Evolutionary conservation across 2,797 vertebrate species (phyloP), one percentile per base, ranked within the genome.

Genomic region (Nothura maculosa): DNA sequence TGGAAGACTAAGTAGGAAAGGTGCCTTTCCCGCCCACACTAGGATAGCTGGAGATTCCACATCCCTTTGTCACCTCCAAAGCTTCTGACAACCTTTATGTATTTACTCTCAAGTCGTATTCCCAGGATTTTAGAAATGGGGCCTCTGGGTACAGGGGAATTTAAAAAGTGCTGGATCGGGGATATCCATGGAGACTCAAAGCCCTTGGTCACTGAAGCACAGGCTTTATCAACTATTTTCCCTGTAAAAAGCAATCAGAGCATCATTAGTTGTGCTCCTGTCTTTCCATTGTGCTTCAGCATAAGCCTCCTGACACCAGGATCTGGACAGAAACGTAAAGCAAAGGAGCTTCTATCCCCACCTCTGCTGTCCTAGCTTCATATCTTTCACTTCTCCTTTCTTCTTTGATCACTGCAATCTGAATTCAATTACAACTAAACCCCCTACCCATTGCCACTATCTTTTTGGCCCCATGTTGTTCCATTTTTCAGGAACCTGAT

Each of bases 401-500:
- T 66, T 61, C 76, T 78, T 42, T 83, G 58, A 83, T 75, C 5
- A 0, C 27, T 58, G 17, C 54, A 58, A 60, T 50, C 54, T 64
- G 64, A 92, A 92, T 83, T 93, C 76, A 81, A 30, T 89, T 19
- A 61, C 1, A 0, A 14, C 84, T 63, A 75, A 85, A 92, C 27
- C 8, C 61, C 64, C 45, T 58, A 61, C 64, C 85, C 30, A 6
- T 48, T 87, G 58, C 32, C 64, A 67, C 61, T 61, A 4, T 47
- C 58, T 72, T 68, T 89, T 36, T 54, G 79, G 73, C 58, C 80
- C 42, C 62, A 34, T 47, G 34, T 89, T 72, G 76, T 54, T 95
- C 92, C 70, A 40, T 89, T 92, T 93, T 91, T 67, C 61, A 75
- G 45, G 5, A 80, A 76, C 36, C 45, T 54, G 68, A 75, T 85